These are phyloP conservation scores for Ophiodon elongatus DNA, from an alignment of 2,113 vertebrate genomes.

Conservation along the genomic window DNA sequence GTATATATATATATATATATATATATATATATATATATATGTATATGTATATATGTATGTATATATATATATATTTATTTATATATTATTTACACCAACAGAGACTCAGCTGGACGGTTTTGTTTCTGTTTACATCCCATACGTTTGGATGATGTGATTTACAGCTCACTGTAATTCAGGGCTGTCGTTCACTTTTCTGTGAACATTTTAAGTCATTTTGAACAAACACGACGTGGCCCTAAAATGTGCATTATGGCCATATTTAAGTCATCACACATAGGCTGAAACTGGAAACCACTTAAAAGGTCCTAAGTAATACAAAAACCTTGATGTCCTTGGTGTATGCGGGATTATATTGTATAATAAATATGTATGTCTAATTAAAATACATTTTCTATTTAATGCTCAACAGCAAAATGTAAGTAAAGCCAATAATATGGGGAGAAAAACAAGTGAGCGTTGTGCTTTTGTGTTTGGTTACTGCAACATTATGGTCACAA, in stretches of 20 bases:
- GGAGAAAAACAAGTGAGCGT: not conserved
- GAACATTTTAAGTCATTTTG: not conserved
- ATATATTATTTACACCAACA: not conserved
- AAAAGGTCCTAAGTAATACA: not conserved
- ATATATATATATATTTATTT: too few species aligned
- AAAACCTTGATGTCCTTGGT: not conserved
- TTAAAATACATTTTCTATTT: not conserved
- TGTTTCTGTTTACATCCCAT: not conserved
- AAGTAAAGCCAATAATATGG: not conserved
- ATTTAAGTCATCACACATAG: not conserved
- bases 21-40: too few species aligned
- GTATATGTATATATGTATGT: too few species aligned
- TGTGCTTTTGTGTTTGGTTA: not conserved
- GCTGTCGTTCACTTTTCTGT: not conserved
- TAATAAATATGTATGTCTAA: constrained; percentile 17
- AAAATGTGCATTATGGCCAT: not conserved
- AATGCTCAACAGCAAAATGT: not conserved
- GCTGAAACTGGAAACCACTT: not conserved
- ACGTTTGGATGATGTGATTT: not conserved
- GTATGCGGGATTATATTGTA: constrained; percentile 1
- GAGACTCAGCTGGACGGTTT: not conserved
- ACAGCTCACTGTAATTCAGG: not conserved
- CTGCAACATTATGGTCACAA: too few species aligned
- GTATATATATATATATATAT: too few species aligned
- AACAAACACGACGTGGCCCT: not conserved